Evolutionary conservation across 92 coral and sea anemone genomes (phyloP), one percentile per base, ranked within the genome.

Genomic region (Palythoa caribaeorum): DNA sequence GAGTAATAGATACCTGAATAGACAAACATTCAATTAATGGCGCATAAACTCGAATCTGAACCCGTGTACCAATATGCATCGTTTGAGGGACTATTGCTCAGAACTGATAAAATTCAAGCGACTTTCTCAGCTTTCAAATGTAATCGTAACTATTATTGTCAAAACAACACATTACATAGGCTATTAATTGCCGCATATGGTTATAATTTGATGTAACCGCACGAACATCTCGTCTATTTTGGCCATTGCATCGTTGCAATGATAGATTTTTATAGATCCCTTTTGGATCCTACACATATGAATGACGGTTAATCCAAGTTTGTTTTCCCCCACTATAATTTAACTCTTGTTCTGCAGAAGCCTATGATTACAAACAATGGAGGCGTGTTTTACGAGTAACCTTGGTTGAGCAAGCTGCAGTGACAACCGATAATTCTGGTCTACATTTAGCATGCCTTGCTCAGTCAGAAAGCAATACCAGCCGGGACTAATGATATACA

Each of bases 11-110:
- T 95, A 91, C 96, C 92, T 81, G 72, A 80, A 78, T 85, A 66
- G 79, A 89, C 98, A 95, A 95, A 93, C 98, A 95, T 91, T 89
- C 94, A 93, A 95, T 95, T 95, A 90, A 83, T 73, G 71, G 87
- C 88, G 90, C 91, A 93, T 75, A 94, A 89, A 90, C 92, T 88
- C 74, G 80, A 83, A 79, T 73, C 71, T 71, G 88, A 90, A 91
- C 89, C 83, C 84, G 57, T 83, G 38, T 84, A 77, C 39, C 93
- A 79, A 88, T 83, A 77, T 50, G 62, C 60, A 14, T 81, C 76
- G 76, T 81, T 65, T 44, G 47, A 37, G 63, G 71, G 63, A 14
- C 60, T 66, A 53, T 21, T 40, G 47, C 36, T 63, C 28, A 81
- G 75, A 50, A 81, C 36, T 65, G 86, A 81, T 86, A 76, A 62